Evolutionary conservation across 1,140 invertebrate genomes (phyloP), one percentile per base, ranked within the genome.

Genomic region (Atta cephalotes): DNA sequence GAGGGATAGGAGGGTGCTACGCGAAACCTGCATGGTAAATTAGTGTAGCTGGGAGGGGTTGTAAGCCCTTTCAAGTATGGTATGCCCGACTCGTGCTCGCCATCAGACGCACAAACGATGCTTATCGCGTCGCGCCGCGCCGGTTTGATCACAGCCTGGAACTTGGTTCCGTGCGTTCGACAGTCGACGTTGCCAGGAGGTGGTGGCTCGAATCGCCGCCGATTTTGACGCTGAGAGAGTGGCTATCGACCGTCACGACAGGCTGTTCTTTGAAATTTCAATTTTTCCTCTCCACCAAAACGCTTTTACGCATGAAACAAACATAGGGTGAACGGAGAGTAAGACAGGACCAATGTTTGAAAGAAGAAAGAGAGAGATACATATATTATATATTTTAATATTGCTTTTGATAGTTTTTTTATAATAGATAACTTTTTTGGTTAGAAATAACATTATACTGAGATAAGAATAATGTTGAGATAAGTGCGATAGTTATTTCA

Each of bases 101-200:
- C 87, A 88, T 93, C 89, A 92, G 91, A 91, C 89, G 88, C 91
- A 90, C 90, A 91, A 92, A 90, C 92, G 89, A 91, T 87, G 89
- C 87, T 89, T 91, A 90, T 88, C 92, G 63, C 77, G 86, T 62
- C 84, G 56, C 53, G 53, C 31, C 31, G 31, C 87, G 58, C 25
- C 58, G 87, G 89, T 92, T 92, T 93, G 90, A 91, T 91, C 90
- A 89, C 58, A 53, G 31, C 51, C 45, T 56, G 45, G 25, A 63
- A 85, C 53, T 60, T 85, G 68, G 65, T 80, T 53, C 53, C 25
- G 18, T 85, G 68, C 68, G 53, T 87, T 87, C 85, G 88, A 89
- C 66, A 81, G 39, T 76, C 51, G 62, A 45, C 28, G 18, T 80
- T 53, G 51, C 45, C 51, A 31, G 18, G n/a, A 68, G n/a, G 72